phyloP scores from a whole-genome alignment of 23 tunicate genomes.

The Halocynthia roretzi region DNA sequence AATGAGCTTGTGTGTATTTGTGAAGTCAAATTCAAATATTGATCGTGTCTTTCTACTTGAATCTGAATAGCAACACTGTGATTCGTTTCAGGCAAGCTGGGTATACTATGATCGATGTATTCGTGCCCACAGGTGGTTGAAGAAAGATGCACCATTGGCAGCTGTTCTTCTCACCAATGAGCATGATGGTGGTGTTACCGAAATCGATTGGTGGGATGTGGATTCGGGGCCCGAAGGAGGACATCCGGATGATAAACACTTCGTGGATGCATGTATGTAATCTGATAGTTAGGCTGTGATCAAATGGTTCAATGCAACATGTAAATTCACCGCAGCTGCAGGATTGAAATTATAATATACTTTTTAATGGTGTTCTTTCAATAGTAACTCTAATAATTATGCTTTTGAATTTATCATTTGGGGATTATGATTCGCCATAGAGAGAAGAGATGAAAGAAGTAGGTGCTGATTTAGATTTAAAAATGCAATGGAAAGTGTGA shows the following conservation, averaged over 20 bases:
- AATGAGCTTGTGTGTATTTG: not conserved
- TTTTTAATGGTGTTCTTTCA: too few species aligned
- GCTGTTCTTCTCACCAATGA: conserved; percentile 1
- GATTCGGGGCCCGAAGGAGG: not conserved
- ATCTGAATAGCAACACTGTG: not conserved
- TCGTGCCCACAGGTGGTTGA: conserved; percentile 14
- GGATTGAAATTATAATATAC: too few species aligned
- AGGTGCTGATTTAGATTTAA: too few species aligned
- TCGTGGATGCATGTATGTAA: not conserved
- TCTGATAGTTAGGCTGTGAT: too few species aligned
- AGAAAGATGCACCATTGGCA: not conserved
- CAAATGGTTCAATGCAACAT: too few species aligned
- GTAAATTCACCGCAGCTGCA: too few species aligned
- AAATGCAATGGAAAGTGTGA: too few species aligned
- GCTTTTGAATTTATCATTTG: too few species aligned
- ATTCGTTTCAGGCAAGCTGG: conserved; percentile 20
- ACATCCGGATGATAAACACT: not conserved
- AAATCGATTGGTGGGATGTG: conserved; percentile 11
- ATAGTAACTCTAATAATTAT: too few species aligned
- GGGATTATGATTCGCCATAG: too few species aligned
- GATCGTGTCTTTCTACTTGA: not conserved
- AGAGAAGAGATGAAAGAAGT: too few species aligned
- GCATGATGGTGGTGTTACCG: not conserved
- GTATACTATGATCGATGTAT: conserved; percentile 19
- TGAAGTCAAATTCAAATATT: not conserved